phyloP scores from a whole-genome alignment of 1,140 invertebrate genomes.

The Tetraneura akinire region DNA sequence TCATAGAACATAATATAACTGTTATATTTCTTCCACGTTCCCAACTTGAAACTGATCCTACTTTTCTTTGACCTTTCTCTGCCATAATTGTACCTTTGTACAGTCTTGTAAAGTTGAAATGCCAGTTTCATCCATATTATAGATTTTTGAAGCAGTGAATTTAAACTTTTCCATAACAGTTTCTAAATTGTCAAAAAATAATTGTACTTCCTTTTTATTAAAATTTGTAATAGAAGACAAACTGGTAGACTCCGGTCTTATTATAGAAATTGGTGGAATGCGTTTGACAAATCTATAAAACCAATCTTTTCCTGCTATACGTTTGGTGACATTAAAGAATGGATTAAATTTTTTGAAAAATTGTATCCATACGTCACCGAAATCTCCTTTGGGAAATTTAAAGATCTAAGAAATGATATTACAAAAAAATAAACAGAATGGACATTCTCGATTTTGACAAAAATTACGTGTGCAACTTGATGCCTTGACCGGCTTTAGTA shows the following conservation, averaged over 20 bases:
- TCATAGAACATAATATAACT: slow-evolving; percentile 57
- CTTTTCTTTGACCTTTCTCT: slow-evolving; percentile 58
- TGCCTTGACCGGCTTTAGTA: too few relatives aligned
- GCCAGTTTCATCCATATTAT: slow-evolving; percentile 62
- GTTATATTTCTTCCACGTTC: slow-evolving; percentile 61
- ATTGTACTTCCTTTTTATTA: slow-evolving; percentile 53
- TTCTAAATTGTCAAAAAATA: slow-evolving; percentile 55
- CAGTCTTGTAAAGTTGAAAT: slow-evolving; percentile 60
- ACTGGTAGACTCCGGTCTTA: slow-evolving; percentile 52
- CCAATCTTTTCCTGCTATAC: not conserved
- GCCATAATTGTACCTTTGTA: slow-evolving; percentile 60
- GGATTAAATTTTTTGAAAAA: too few relatives aligned
- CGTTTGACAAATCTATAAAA: slow-evolving; percentile 56
- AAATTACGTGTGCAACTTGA: too few relatives aligned
- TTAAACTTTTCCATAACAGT: not conserved
- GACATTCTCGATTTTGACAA: too few relatives aligned
- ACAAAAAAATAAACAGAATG: too few relatives aligned
- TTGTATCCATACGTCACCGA: too few relatives aligned
- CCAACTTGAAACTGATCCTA: slow-evolving; percentile 59
- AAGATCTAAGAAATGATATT: too few relatives aligned
- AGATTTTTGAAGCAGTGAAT: slow-evolving; percentile 55
- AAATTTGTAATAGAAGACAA: slow-evolving; percentile 50
- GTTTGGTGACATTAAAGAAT: not conserved
- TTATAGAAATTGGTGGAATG: slow-evolving; percentile 54
- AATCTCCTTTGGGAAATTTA: too few relatives aligned